Evolutionary conservation across 2,113 vertebrate genomes (phyloP).

Genomic region (Cebidichthys violaceus): DNA sequence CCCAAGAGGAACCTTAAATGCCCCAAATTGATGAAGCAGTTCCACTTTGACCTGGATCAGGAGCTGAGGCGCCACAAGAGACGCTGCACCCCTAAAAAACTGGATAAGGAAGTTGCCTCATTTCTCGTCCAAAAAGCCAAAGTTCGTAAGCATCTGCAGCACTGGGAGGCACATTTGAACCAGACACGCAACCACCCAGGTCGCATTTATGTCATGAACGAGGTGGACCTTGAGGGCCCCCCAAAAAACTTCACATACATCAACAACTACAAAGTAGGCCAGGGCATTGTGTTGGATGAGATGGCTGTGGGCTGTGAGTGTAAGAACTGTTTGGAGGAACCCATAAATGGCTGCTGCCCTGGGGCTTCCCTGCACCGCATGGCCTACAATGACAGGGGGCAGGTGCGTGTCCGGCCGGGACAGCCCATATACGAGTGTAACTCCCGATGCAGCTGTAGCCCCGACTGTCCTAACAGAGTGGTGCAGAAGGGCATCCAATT

Average conservation of each 20-base stretch:
- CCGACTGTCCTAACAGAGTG: constrained; percentile 91
- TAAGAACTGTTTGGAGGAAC: constrained; percentile 85
- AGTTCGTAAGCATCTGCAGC: constrained; percentile 81
- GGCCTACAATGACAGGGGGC: constrained; percentile 89
- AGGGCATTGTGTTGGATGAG: constrained; percentile 84
- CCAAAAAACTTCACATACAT: constrained; percentile 91
- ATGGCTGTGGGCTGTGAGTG: constrained; percentile 90
- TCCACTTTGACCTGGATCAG: constrained; percentile 86
- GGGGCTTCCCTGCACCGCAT: constrained; percentile 87
- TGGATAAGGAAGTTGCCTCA: constrained; percentile 80
- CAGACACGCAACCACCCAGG: constrained; percentile 87
- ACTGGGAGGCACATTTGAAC: constrained; percentile 89
- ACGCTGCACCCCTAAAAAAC: constrained; percentile 72
- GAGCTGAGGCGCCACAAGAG: constrained; percentile 79
- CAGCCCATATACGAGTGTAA: constrained; percentile 95
- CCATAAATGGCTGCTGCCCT: constrained; percentile 87
- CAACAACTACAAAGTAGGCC: constrained; percentile 90
- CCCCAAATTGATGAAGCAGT: constrained; percentile 85
- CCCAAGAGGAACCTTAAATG: constrained; percentile 90
- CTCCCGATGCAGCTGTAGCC: constrained; percentile 86
- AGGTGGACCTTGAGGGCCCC: constrained; percentile 92
- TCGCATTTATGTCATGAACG: constrained; percentile 88
- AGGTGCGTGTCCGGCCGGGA: constrained; percentile 87
- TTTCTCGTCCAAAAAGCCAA: constrained; percentile 87
- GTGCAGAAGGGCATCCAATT: constrained; percentile 93